Percentiles rank a stretch among this genome's conserved stretches.
Evolutionary conservation across 1,140 invertebrate genomes (phyloP).

Genomic region (Hycleus phaleratus): DNA sequence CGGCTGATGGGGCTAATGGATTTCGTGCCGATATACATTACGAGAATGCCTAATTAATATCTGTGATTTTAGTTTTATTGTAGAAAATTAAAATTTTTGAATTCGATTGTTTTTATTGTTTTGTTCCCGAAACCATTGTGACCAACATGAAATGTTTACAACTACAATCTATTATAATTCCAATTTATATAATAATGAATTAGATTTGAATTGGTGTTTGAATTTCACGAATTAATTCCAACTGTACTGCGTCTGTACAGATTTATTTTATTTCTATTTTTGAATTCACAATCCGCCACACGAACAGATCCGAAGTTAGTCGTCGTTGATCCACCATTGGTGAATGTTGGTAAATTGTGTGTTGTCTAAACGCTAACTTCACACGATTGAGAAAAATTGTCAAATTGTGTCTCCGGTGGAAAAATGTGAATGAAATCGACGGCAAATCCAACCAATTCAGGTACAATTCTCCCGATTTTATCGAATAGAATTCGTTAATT

Average conservation of each 20-base stretch:
- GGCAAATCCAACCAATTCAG: too few relatives aligned
- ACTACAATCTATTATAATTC: background rate
- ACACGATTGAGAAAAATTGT: background rate
- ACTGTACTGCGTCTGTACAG: conserved; percentile 13
- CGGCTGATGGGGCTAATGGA: conserved; percentile 36
- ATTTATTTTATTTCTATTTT: conserved; percentile 3
- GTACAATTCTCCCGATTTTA: too few relatives aligned
- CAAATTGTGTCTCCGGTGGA: background rate
- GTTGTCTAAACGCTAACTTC: conserved; percentile 1
- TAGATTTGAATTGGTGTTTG: background rate
- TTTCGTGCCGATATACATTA: background rate
- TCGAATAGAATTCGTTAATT: too few relatives aligned
- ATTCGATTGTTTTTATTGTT: too few relatives aligned
- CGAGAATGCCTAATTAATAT: background rate
- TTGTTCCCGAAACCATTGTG: too few relatives aligned
- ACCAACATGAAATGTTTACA: background rate
- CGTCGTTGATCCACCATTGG: background rate
- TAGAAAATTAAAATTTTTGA: too few relatives aligned
- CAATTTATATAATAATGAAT: conserved; percentile 5
- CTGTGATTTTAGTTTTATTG: background rate
- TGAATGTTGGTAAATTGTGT: background rate
- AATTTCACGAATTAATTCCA: conserved; percentile 10
- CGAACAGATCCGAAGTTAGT: conserved; percentile 6
- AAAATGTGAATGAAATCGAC: conserved; percentile 2
- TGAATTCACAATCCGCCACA: background rate